Base-by-base conservation (phyloP, 1,140 invertebrate species). In the Cheumatopsyche charites region DNA sequence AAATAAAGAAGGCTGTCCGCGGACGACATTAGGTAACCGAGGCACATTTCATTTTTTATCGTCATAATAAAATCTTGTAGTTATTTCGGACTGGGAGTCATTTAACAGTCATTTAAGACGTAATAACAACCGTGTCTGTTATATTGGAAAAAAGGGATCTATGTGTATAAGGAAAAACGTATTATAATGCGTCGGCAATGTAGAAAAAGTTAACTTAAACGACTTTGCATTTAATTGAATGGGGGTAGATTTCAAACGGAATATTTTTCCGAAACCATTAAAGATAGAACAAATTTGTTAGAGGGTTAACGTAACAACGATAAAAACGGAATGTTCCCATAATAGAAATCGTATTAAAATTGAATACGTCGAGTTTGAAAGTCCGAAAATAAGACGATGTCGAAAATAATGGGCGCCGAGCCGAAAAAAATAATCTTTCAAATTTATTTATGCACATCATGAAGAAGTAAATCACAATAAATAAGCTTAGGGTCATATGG, bases 21-120 rank as follows among this genome's bases (percentile, higher is more conserved):
- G 66, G 49, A 68, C 66, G 66, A 68, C 66, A 68, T 68, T 68
- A 68, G 66, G 66, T 55, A 68, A 68, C 66, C 66, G 66, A 68
- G 66, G 66, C 71, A 72, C 71, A 72, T 72, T 62, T 67, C 66
- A 72, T 72, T 62, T 72, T 72, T 72, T 72, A 72, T 72, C 71
- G 71, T 17, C 49, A 55, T 72, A 58, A 72, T 72, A 72, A 72
- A 72, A 72, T 68, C 52, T 70, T 23, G 58, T 70, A 36, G 55
- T 70, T 70, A 70, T 70, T 70, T 62, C 42, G 17, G 68, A 70
- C 68, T 62, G 68, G 55, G 68, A 62, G 68, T 61, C 68, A 49
- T 62, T 70, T 62, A 62, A 62, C 68, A 70, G 68, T 70, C 68
- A 62, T 70, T 70, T 70, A 62, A 62, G 68, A 62, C 58, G 68